Base-by-base conservation (phyloP, 2,888 invertebrate genomes). In the Aproaerema taeniolella region DNA sequence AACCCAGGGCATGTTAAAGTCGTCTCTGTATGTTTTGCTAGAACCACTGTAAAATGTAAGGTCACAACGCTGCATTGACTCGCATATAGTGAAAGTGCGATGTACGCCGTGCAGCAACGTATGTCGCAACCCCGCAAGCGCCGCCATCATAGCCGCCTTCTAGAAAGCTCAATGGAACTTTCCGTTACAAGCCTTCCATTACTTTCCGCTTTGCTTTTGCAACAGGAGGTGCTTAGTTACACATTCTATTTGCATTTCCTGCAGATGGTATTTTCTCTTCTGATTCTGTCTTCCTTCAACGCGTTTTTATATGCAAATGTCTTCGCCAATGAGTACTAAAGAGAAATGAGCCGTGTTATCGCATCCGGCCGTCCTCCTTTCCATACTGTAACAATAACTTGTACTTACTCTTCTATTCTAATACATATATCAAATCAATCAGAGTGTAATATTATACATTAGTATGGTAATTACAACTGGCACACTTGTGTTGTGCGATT, bases 81-180 rank as follows among this genome's bases (percentile, higher is more conserved):
- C 49, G 52, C 53, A 55, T 55, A 57, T 59, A 82, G 83, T 83
- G 83, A 83, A 83, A 85, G 82, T 83, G 66, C 60, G 53, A 53
- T 56, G 30, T 5, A 49, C 52, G 47, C 48, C 45, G 30, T 4
- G 49, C 52, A 49, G 47, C 45, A 47, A 52, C 49, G 43, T 41
- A 55, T 79, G 71, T 73, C 66, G 78, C 67, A 77, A 79, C 71
- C 50, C 58, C 52, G 64, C 53, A 53, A n/a, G 51, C 52, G 52
- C 51, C 16, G 15, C 17, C 30, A 5, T 11, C 30, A 30, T 30
- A 2, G 13, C 30, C 9, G 37, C 37, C 30, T 35, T 74, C 68
- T 81, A 81, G 81, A 83, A 80, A 82, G 77, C 72, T 71, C 50
- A 35, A 50, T 63, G 66, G 70, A 73, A 75, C 70, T 67, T 77